Conservation (phyloP, 2,797 vertebrate species). For the Masticophis lateralis region DNA sequence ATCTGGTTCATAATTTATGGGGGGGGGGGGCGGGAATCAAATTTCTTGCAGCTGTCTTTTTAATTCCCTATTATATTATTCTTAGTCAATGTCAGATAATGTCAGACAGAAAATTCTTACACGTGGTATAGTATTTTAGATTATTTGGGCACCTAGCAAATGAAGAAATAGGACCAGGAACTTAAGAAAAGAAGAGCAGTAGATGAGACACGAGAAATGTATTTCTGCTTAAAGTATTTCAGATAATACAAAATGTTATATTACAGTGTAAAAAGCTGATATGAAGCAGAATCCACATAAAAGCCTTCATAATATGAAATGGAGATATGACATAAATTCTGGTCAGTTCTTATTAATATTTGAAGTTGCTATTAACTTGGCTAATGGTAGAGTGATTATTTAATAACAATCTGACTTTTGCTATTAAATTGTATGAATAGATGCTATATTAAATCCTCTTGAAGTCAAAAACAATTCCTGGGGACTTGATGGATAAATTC, state of each 20-base stretch:
- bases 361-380: not conserved
- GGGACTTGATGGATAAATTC: not conserved
- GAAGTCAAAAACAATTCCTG: not conserved
- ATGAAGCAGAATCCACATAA: not conserved
- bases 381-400: not conserved
- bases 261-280: not conserved
- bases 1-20: not conserved
- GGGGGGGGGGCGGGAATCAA: not conserved
- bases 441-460: not conserved
- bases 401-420: not conserved
- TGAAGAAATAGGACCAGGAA: not conserved
- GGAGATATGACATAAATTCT: not conserved
- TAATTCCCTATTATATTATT: not conserved
- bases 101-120: not conserved
- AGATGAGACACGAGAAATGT: not conserved
- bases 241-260: not conserved
- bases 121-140: not conserved
- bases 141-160: not conserved
- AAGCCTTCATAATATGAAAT: not conserved
- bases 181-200: not conserved
- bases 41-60: not conserved
- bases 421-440: not conserved
- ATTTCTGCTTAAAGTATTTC: not conserved
- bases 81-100: not conserved
- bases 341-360: not conserved